Evolutionary conservation across 2,888 invertebrate genomes (phyloP).

Genomic region (Drosophila anomalata): DNA sequence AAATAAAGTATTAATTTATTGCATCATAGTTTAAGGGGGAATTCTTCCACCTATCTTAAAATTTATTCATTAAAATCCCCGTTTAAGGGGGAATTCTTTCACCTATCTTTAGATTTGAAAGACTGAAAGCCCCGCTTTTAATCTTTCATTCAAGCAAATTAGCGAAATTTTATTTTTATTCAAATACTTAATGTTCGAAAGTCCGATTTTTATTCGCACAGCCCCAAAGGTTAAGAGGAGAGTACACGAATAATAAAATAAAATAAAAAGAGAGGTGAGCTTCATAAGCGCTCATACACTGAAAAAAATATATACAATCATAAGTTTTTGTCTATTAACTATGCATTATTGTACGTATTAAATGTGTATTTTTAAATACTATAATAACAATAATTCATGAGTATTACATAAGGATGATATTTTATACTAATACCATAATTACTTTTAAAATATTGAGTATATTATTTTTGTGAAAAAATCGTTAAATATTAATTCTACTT

Average conservation of each 20-base stretch:
- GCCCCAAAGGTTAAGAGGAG: constrained; percentile 35
- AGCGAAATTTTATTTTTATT: constrained; percentile 47
- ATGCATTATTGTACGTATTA: too few species aligned
- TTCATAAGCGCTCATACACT: constrained; percentile 24
- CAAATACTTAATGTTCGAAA: constrained; percentile 17
- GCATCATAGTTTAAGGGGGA: constrained; percentile 13
- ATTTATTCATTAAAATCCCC: not conserved
- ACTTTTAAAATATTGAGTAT: too few species aligned
- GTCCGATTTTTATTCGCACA: constrained; percentile 24
- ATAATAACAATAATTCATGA: too few species aligned
- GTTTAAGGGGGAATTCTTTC: not conserved
- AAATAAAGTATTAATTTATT: not conserved
- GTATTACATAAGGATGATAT: too few species aligned
- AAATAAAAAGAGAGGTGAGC: constrained; percentile 8
- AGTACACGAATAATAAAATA: not conserved
- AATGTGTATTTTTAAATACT: too few species aligned
- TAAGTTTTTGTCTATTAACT: too few species aligned
- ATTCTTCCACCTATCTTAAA: not conserved
- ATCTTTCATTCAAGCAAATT: constrained; percentile 44
- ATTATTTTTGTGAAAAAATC: constrained; percentile 27
- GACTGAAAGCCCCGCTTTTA: not conserved
- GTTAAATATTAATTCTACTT: constrained; percentile 12
- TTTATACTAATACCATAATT: too few species aligned
- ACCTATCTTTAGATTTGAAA: not conserved
- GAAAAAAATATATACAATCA: not conserved